phyloP scores from a whole-genome alignment of 2,888 invertebrate species.

The Polylopha cassiicola region DNA sequence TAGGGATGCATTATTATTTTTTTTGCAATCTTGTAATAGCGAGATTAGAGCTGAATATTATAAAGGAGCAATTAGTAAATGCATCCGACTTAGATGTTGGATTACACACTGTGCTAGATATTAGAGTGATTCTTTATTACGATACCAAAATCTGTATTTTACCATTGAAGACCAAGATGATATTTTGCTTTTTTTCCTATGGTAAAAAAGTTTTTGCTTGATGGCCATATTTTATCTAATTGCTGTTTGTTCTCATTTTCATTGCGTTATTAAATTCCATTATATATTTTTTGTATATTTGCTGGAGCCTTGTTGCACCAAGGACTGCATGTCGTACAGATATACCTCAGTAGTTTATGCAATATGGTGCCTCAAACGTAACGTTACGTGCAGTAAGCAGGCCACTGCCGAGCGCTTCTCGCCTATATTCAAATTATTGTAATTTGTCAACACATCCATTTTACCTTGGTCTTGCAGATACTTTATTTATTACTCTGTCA shows the following conservation, averaged over 20 bases:
- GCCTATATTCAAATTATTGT: too few species aligned
- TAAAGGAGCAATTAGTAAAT: conserved; percentile 42
- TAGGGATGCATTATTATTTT: conserved; percentile 67
- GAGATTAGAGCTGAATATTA: conserved; percentile 39
- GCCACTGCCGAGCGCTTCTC: too few species aligned
- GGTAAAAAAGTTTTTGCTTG: conserved; percentile 3
- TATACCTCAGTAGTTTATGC: conserved; percentile 16
- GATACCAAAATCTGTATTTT: conserved; percentile 58
- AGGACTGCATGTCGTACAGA: conserved; percentile 8
- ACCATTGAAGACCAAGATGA: conserved; percentile 49
- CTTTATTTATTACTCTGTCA: conserved; percentile 24
- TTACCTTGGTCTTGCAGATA: conserved; percentile 12
- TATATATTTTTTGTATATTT: conserved; percentile 9
- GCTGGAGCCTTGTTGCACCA: conserved; percentile 10
- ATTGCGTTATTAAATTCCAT: conserved; percentile 9
- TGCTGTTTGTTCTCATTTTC: too few species aligned
- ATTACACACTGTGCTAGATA: conserved; percentile 57
- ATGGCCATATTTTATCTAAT: too few species aligned
- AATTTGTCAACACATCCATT: too few species aligned
- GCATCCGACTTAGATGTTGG: conserved; percentile 51
- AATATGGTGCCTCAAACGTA: conserved; percentile 19
- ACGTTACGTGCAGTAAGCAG: too few species aligned
- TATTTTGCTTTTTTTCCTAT: conserved; percentile 42
- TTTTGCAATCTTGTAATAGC: conserved; percentile 68
- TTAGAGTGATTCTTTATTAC: conserved; percentile 49